A percentile compares a stretch with the other conserved stretches of the same genome.
These are phyloP conservation scores for Phalacrocorax carbo DNA, from an alignment of 2,113 vertebrate species.

Conservation along the genomic window DNA sequence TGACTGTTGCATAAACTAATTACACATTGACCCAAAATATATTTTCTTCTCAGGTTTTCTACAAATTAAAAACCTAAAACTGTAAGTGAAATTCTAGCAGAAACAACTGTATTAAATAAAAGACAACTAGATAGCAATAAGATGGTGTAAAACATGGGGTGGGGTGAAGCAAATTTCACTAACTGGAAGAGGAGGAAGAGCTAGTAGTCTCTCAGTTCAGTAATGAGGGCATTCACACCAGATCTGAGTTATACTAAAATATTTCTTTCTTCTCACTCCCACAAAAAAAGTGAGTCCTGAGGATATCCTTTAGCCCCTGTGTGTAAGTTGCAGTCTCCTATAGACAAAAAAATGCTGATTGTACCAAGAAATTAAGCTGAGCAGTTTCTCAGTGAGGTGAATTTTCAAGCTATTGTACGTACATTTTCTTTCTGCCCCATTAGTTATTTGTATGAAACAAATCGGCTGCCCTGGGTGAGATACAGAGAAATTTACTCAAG, in stretches of 20 bases:
- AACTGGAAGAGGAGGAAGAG: background rate
- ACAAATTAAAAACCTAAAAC: background rate
- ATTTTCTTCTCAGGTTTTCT: background rate
- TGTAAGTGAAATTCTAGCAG: background rate
- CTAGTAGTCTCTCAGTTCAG: background rate
- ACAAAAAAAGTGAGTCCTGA: background rate
- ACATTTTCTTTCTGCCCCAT: background rate
- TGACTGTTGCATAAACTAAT: background rate
- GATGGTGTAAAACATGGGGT: background rate
- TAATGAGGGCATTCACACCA: background rate
- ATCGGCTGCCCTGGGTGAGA: background rate
- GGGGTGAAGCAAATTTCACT: background rate
- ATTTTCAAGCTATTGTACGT: background rate
- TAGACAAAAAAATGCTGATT: background rate
- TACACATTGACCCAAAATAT: background rate
- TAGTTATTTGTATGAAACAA: background rate
- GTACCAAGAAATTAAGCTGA: background rate
- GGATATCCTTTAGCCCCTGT: background rate
- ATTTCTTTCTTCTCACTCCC: background rate
- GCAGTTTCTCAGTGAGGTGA: background rate
- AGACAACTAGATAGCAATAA: background rate
- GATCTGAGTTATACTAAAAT: background rate
- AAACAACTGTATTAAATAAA: background rate
- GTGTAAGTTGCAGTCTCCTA: background rate
- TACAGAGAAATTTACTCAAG: background rate